Conservation (phyloP, 2,797 vertebrate species). For the Sarcoramphus papa region DNA sequence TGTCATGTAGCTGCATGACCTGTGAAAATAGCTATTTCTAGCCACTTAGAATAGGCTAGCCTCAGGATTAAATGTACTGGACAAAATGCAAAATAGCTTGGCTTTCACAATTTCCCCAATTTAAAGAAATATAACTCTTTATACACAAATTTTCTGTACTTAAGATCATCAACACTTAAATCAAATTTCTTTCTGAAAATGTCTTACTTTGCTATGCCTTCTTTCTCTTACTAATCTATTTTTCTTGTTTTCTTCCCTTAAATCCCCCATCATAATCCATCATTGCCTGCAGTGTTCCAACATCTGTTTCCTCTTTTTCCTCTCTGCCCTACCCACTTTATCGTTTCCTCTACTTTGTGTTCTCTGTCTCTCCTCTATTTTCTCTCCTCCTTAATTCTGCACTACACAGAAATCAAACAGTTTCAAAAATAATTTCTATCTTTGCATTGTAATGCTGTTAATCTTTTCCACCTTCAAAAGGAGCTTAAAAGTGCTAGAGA, state of each 20-base stretch:
- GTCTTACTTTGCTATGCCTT: neutral
- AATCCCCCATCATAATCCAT: neutral
- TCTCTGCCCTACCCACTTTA: neutral
- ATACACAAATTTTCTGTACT: neutral
- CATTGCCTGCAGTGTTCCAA: neutral
- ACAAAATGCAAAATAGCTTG: neutral
- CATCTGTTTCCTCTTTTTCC: slow-evolving; percentile 40
- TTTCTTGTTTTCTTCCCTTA: neutral
- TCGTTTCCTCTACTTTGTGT: neutral
- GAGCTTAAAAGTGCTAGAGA: neutral
- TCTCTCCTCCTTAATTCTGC: neutral
- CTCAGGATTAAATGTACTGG: neutral
- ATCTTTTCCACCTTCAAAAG: neutral
- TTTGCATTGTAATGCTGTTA: neutral
- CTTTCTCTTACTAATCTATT: neutral
- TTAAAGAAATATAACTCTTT: neutral
- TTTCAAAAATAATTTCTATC: neutral
- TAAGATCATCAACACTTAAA: neutral
- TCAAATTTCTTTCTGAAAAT: neutral
- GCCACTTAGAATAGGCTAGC: neutral
- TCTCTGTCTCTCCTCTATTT: neutral
- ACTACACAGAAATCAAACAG: fast-evolving
- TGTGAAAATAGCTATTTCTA: neutral
- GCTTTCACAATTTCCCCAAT: neutral
- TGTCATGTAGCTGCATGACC: neutral